phyloP scores from a whole-genome alignment of 2,797 vertebrate genomes.

The Erpetoichthys calabaricus region DNA sequence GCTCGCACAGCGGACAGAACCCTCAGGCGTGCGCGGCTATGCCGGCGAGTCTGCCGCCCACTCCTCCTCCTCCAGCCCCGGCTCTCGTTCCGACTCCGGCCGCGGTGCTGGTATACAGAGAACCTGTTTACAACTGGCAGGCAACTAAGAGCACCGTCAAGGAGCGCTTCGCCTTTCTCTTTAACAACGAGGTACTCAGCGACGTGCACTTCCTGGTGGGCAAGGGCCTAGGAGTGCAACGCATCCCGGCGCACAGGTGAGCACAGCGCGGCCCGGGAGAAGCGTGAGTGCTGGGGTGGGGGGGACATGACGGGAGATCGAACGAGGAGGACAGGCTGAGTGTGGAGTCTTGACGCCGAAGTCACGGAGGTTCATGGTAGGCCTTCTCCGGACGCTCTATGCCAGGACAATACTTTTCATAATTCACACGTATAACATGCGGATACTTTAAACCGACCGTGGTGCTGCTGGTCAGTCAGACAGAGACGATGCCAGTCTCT shows the following conservation, averaged over 20 bases:
- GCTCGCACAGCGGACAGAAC: constrained; percentile 46
- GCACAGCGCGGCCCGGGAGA: constrained; percentile 10
- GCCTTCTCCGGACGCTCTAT: no score
- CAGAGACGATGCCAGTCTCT: no score
- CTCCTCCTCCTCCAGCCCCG: constrained; percentile 25
- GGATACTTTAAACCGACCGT: no score
- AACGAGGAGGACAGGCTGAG: no score
- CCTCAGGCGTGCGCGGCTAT: constrained; percentile 53
- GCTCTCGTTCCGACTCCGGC: constrained; percentile 40
- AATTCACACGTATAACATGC: no score
- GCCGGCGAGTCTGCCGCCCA: constrained; percentile 21
- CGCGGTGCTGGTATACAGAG: constrained; percentile 55
- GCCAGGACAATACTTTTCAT: no score
- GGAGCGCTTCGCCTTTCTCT: constrained; percentile 73
- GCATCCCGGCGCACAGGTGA: constrained; percentile 90
- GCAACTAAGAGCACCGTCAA: constrained; percentile 71
- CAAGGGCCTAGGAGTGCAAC: constrained; percentile 81
- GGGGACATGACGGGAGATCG: no score
- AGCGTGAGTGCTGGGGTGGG: background rate
- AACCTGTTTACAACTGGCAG: constrained; percentile 73
- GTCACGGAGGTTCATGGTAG: no score
- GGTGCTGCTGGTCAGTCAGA: no score
- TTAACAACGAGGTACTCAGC: constrained; percentile 93
- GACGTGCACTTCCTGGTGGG: constrained; percentile 93
- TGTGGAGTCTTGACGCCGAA: no score